Evolutionary conservation across 1,140 invertebrate genomes (phyloP).

Genomic region (Bradynema listronoti): DNA sequence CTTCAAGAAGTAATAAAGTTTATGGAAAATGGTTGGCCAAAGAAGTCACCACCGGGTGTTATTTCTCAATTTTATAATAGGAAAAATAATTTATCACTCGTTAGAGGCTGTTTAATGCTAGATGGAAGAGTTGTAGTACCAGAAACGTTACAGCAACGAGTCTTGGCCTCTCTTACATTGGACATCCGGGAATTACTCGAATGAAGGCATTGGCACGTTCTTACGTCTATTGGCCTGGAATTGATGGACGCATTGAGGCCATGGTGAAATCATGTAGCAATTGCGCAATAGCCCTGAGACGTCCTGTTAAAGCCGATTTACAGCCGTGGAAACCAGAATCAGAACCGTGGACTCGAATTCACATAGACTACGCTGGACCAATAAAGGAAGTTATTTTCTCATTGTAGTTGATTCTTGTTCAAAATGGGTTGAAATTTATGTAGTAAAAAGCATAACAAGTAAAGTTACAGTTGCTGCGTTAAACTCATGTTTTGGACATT

Average conservation of each 20-base stretch:
- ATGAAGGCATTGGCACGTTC: conserved; percentile 63
- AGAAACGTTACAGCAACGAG: conserved; percentile 47
- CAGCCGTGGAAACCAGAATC: conserved; percentile 6
- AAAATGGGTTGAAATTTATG: too few relatives aligned
- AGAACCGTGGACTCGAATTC: conserved; percentile 13
- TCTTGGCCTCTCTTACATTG: conserved; percentile 60
- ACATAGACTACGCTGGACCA: conserved; percentile 14
- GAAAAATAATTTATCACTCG: too few relatives aligned
- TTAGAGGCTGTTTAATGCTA: conserved; percentile 31
- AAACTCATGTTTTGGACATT: too few relatives aligned
- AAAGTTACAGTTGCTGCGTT: too few relatives aligned
- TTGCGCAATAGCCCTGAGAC: background rate
- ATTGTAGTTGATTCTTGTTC: too few relatives aligned
- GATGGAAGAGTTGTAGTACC: conserved; percentile 59
- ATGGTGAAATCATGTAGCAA: conserved; percentile 10
- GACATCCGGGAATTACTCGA: conserved; percentile 61
- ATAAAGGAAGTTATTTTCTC: too few relatives aligned
- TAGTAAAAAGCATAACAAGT: too few relatives aligned
- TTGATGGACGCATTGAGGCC: conserved; percentile 16
- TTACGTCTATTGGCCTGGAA: conserved; percentile 13
- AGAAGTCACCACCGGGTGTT: background rate
- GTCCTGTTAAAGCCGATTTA: conserved; percentile 11
- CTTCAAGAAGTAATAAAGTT: background rate
- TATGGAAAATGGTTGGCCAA: background rate
- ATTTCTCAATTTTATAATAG: too few relatives aligned